Conservation (phyloP, 2,888 invertebrate species). For the Xanthorhoe designata region DNA sequence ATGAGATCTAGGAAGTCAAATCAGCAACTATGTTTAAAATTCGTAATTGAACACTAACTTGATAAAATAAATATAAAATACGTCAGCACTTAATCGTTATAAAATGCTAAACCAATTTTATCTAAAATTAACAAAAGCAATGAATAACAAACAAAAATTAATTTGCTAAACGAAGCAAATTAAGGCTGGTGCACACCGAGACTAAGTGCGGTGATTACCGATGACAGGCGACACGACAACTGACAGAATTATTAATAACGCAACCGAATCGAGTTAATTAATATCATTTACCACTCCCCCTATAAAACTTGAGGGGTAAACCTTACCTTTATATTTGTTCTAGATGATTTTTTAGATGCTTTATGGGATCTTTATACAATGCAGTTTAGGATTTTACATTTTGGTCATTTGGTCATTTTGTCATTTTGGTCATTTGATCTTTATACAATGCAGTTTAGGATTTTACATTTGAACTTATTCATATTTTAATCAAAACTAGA, state of each 20-base stretch:
- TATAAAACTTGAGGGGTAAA: conserved; percentile 45
- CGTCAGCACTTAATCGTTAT: not conserved
- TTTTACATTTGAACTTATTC: too few relatives aligned
- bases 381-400: too few relatives aligned
- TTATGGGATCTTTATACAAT: not conserved
- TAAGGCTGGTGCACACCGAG: conserved; percentile 45
- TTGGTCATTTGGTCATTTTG: too few relatives aligned
- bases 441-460: too few relatives aligned
- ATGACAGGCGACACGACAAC: conserved; percentile 70
- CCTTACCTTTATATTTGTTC: conserved; percentile 56
- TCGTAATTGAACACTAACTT: too few relatives aligned
- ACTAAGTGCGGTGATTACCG: conserved; percentile 71
- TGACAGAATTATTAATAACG: conserved; percentile 70
- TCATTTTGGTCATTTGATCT: too few relatives aligned
- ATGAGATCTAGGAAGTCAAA: too few relatives aligned
- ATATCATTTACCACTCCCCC: conserved; percentile 69
- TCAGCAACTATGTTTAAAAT: too few relatives aligned
- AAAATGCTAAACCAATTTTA: conserved; percentile 12
- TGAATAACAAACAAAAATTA: conserved; percentile 43
- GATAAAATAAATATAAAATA: too few relatives aligned
- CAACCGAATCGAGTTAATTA: conserved; percentile 66
- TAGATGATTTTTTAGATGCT: not conserved
- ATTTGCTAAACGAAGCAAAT: conserved; percentile 41
- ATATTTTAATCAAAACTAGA: too few relatives aligned
- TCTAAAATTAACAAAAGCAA: conserved; percentile 24